Evolutionary conservation across 2,888 invertebrate species (phyloP), one percentile per base, ranked within the genome.

Genomic region (Dysmachus trigonus): DNA sequence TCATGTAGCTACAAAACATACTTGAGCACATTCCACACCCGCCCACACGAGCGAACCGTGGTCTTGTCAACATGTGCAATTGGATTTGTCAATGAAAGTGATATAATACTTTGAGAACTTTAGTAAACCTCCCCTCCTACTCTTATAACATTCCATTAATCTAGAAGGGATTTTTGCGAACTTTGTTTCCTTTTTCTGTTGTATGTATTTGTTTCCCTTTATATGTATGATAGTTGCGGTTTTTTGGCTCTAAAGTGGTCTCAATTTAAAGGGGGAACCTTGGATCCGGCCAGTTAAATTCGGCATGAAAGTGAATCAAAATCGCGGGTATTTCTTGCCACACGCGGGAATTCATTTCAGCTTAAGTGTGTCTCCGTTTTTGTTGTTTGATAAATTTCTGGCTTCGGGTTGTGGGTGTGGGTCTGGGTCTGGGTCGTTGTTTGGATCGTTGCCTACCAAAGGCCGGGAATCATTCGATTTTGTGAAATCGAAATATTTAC

Each of bases 31-130:
- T 62, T 62, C 62, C 62, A 62, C 22, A 22, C 27, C 62, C 22
- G 18, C 22, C 47, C 22, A 7, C 62, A 62, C 62, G 47, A 82
- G 47, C 15, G 18, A 82, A 38, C 35, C 71, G 71, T 33, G 15
- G 22, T 62, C 33, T 71, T 82, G 82, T 82, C 82, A 82, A 82
- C 82, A 82, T 71, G 62, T 71, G 35, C 82, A 82, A 82, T 82
- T 82, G 82, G 82, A 82, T 82, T 82, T 82, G 82, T 62, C 82
- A 82, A 71, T 31, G 82, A 31, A 82, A 82, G 71, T 82, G 82
- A 71, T 35, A 30, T 62, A 62, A 82, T 71, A 82, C 62, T 71
- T 35, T 71, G n/a, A 35, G 82, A 33, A 27, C n/a, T 62, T 18
- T 15, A 51, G n/a, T 13, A 51, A n/a, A 31, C 7, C 7, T 22